Percentiles rank a stretch among this genome's conserved stretches.
phyloP scores from a whole-genome alignment of 2,888 invertebrate genomes.

The Melinaea menophilus region DNA sequence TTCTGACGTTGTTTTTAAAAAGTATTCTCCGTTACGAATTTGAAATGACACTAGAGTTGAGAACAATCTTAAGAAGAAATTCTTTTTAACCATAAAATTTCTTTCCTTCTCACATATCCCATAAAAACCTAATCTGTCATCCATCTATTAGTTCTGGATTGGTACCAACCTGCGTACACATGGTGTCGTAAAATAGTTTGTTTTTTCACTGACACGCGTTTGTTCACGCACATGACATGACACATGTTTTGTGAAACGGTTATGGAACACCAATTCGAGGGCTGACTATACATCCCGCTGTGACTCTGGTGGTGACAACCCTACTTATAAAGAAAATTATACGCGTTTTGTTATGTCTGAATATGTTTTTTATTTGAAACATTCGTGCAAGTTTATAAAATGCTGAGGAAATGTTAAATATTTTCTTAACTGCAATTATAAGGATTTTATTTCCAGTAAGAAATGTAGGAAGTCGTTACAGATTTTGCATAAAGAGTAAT shows the following conservation, averaged over 20 bases:
- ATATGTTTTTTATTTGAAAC: neutral
- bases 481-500: too few species aligned
- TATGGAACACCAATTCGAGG: constrained; percentile 13
- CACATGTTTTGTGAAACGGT: constrained; percentile 36
- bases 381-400: too few species aligned
- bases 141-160: constrained; percentile 30
- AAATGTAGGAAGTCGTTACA: too few species aligned
- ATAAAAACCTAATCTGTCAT: constrained; percentile 22
- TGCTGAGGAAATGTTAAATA: too few species aligned
- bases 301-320: constrained; percentile 57
- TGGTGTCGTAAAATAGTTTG: constrained; percentile 28
- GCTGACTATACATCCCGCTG: constrained; percentile 40
- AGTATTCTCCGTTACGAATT: too few species aligned
- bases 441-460: too few species aligned
- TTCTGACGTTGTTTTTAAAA: too few species aligned
- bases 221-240: constrained; percentile 41
- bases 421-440: too few species aligned
- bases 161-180: constrained; percentile 33
- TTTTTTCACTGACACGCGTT: constrained; percentile 43
- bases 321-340: constrained; percentile 51
- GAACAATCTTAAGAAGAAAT: constrained; percentile 13
- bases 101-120: constrained; percentile 25
- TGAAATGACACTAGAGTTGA: too few species aligned
- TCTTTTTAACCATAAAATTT: constrained; percentile 15
- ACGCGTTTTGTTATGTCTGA: constrained; percentile 27